Evolutionary conservation across 2,888 invertebrate species (phyloP).

Genomic region (Idaea dimidiata): DNA sequence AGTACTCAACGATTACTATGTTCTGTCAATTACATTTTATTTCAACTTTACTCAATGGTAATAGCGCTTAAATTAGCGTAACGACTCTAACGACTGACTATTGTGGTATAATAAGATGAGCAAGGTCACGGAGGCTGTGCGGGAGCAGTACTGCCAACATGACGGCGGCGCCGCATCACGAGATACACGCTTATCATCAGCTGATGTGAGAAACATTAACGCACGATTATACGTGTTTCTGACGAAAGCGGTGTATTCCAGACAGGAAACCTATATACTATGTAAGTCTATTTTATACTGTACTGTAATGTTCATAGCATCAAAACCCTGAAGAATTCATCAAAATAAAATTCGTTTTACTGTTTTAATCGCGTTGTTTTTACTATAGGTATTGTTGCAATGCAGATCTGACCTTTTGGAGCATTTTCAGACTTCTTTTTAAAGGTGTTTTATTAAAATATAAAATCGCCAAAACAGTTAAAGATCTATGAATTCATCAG

Average conservation of each 20-base stretch:
- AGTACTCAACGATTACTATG: too few species aligned
- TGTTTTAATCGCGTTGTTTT: too few species aligned
- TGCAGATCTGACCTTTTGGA: too few species aligned
- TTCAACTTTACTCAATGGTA: not conserved
- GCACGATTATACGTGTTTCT: slow-evolving; percentile 40
- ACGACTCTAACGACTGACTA: slow-evolving; percentile 14
- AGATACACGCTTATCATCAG: slow-evolving; percentile 76
- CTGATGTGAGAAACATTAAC: slow-evolving; percentile 57
- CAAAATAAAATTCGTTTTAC: too few species aligned
- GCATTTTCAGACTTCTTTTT: too few species aligned
- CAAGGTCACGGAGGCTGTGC: slow-evolving; percentile 65
- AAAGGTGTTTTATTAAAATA: too few species aligned
- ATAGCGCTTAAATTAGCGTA: not conserved
- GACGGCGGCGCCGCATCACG: slow-evolving; percentile 57
- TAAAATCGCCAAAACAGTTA: too few species aligned
- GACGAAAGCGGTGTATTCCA: slow-evolving; percentile 31
- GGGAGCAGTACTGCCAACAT: slow-evolving; percentile 69
- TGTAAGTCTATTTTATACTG: slow-evolving; percentile 38
- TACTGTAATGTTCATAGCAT: not conserved
- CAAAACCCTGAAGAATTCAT: too few species aligned
- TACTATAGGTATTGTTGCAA: too few species aligned
- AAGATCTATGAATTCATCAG: too few species aligned
- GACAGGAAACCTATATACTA: slow-evolving; percentile 30
- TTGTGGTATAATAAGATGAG: slow-evolving; percentile 42
- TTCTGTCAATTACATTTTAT: not conserved